Conservation (phyloP, 2,888 invertebrate species). For the Macropis europaea region DNA sequence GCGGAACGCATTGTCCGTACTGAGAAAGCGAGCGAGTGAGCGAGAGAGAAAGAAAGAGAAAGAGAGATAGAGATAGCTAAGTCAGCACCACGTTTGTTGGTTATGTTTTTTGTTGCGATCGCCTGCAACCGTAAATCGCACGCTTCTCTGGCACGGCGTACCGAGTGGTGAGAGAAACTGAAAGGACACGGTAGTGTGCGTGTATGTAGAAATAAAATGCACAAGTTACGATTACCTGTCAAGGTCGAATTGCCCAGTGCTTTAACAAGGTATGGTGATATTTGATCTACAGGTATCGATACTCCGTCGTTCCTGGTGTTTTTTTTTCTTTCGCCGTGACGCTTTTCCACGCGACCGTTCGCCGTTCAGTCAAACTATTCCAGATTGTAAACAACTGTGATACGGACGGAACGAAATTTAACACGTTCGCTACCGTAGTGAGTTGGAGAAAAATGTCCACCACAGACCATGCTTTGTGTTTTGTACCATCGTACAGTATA, state of each 20-base stretch:
- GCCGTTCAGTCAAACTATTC: neutral
- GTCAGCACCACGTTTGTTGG: constrained; percentile 49
- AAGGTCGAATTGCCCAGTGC: constrained; percentile 77
- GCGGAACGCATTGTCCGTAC: constrained; percentile 23
- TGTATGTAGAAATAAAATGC: constrained; percentile 70
- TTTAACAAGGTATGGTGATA: constrained; percentile 75
- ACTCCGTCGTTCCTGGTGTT: constrained; percentile 28
- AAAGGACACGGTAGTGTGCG: constrained; percentile 56
- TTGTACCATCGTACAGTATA: too few species aligned
- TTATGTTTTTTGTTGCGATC: constrained; percentile 56
- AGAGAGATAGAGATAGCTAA: too few species aligned
- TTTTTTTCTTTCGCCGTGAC: constrained; percentile 12
- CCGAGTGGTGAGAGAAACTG: constrained; percentile 48
- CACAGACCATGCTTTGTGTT: too few species aligned
- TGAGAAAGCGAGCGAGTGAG: constrained; percentile 2
- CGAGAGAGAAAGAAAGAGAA: neutral
- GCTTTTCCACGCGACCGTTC: neutral
- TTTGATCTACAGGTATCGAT: constrained; percentile 67
- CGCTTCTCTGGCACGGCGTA: constrained; percentile 50
- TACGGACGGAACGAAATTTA: neutral
- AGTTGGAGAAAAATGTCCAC: too few species aligned
- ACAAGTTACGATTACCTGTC: constrained; percentile 76
- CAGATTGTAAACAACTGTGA: constrained; percentile 13
- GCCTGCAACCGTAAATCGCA: constrained; percentile 38
- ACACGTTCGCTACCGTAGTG: too few species aligned